Evolutionary conservation across 2,797 vertebrate genomes (phyloP).

Genomic region (Hylomyscus alleni): DNA sequence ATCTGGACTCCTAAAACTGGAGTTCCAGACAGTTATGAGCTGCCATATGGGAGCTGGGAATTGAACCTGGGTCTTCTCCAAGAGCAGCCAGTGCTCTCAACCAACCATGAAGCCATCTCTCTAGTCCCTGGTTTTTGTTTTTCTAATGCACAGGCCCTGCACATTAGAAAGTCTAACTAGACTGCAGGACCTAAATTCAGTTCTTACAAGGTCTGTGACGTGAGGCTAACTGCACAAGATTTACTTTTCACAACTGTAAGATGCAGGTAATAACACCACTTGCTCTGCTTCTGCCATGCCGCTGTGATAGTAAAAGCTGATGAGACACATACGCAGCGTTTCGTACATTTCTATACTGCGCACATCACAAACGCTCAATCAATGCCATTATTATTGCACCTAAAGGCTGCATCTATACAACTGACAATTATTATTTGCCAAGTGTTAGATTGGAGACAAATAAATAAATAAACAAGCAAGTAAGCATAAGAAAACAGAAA

Average conservation of each 20-base stretch:
- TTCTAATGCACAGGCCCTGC: not conserved
- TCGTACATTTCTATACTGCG: not conserved
- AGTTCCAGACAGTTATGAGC: not conserved
- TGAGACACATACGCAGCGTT: not conserved
- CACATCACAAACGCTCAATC: not conserved
- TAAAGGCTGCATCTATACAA: slow-evolving; percentile 13
- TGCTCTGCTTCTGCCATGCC: not conserved
- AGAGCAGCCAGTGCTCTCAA: not conserved
- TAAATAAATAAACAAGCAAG: slow-evolving; percentile 29
- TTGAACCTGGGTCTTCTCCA: not conserved
- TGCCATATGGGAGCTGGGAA: not conserved
- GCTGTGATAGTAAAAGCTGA: not conserved
- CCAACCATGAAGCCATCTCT: not conserved
- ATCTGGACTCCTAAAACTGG: not conserved
- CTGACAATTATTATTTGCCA: slow-evolving; percentile 22
- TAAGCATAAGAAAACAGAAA: slow-evolving; percentile 32
- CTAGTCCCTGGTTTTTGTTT: not conserved
- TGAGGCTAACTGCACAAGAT: not conserved
- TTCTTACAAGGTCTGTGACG: slow-evolving; percentile 15
- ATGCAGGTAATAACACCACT: not conserved
- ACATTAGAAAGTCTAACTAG: not conserved
- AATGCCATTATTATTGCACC: slow-evolving; percentile 20
- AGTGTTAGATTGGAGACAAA: not conserved
- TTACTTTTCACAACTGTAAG: slow-evolving; percentile 41
- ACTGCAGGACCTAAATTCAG: not conserved